Conservation (phyloP, 2,113 vertebrate species). For the Cavia aperea region DNA sequence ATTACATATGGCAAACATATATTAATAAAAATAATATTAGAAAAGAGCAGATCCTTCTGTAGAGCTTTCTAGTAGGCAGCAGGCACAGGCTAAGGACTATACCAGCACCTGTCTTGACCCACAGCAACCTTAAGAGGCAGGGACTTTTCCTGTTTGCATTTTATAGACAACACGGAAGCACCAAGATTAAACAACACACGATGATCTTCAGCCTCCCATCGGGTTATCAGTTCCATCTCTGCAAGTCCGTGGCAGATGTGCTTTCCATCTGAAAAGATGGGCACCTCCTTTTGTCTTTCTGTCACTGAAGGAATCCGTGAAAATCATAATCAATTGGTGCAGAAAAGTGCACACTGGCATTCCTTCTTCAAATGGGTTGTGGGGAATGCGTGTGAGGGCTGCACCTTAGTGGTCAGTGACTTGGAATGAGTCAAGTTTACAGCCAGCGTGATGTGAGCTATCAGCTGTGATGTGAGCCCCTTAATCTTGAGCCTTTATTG, state of each 20-base stretch:
- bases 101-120: neutral
- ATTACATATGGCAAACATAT: neutral
- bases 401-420: rapidly evolving
- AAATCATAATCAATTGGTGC: neutral
- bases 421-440: neutral
- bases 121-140: neutral
- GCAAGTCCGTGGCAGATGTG: neutral
- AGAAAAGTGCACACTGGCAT: neutral
- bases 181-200: neutral
- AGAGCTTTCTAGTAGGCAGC: neutral
- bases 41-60: neutral
- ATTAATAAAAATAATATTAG: neutral
- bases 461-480: neutral
- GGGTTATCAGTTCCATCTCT: neutral
- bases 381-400: neutral
- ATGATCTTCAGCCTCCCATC: neutral
- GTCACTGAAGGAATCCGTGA: neutral
- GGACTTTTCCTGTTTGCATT: neutral
- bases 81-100: neutral
- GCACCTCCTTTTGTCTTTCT: neutral
- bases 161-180: neutral
- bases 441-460: neutral
- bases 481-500: neutral
- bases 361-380: neutral
- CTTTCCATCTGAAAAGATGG: neutral